Conservation (phyloP, 2,888 invertebrate genomes). For the Uropetala carovei region DNA sequence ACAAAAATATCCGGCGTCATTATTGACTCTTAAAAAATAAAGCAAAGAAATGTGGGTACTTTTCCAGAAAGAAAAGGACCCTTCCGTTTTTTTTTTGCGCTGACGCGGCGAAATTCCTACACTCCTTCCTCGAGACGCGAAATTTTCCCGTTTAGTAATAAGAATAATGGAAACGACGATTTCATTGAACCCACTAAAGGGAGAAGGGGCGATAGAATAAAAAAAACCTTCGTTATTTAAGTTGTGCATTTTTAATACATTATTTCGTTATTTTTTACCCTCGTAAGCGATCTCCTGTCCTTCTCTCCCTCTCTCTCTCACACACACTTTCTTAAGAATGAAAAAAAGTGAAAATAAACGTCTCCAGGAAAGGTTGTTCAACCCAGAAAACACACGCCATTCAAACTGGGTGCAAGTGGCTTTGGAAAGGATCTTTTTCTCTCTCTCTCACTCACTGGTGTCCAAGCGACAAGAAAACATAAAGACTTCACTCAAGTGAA, state of each 20-base stretch:
- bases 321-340: background rate
- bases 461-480: conserved; percentile 3
- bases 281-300: too few relatives aligned
- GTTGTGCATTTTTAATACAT: background rate
- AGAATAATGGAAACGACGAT: background rate
- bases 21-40: background rate
- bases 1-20: conserved; percentile 10
- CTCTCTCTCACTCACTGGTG: background rate
- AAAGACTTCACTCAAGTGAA: background rate
- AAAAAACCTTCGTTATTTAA: background rate
- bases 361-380: background rate
- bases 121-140: background rate
- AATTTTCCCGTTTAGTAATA: background rate
- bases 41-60: background rate
- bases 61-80: background rate
- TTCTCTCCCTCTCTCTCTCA: background rate
- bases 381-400: conserved; percentile 14
- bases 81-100: background rate
- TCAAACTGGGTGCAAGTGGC: conserved; percentile 25
- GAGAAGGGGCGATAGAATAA: too few relatives aligned
- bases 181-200: background rate
- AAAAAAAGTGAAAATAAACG: background rate
- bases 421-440: background rate
- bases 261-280: too few relatives aligned
- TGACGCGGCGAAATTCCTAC: background rate